Evolutionary conservation across 2,113 vertebrate genomes (phyloP).

Genomic region (Chaetura pelagica): DNA sequence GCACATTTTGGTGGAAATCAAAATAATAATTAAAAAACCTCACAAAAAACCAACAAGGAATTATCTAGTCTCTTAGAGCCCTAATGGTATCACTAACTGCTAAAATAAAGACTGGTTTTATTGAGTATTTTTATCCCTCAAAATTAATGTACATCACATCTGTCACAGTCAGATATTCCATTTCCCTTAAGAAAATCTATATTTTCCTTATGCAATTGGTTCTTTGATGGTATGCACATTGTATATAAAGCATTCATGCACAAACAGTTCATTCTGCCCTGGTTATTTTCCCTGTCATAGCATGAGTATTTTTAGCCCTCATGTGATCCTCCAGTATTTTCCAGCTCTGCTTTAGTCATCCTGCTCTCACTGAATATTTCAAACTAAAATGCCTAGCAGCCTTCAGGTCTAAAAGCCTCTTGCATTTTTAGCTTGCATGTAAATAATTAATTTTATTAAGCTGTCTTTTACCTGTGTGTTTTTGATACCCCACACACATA

Average conservation of each 20-base stretch:
- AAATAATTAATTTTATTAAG: constrained; percentile 46
- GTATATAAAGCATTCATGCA: constrained; percentile 3
- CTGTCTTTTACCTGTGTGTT: not conserved
- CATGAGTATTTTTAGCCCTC: constrained; percentile 81
- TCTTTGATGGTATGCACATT: not conserved
- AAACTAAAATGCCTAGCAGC: constrained; percentile 22
- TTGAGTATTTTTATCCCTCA: not conserved
- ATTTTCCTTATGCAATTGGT: not conserved
- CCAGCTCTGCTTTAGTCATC: constrained; percentile 79
- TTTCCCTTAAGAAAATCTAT: not conserved
- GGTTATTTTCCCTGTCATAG: constrained; percentile 75
- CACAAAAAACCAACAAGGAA: not conserved
- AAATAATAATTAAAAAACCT: not conserved
- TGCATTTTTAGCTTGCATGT: not conserved
- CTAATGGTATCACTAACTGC: not conserved
- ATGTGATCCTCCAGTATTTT: constrained; percentile 82
- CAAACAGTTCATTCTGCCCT: constrained; percentile 72
- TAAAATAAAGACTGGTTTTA: not conserved
- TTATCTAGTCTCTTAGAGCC: not conserved
- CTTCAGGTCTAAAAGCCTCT: constrained; percentile 28
- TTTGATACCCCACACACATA: not conserved
- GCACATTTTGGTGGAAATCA: not conserved
- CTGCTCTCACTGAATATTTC: constrained; percentile 74
- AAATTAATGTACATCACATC: constrained; percentile 44
- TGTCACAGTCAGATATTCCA: not conserved